Conservation (phyloP, 2,797 vertebrate species). For the Xyrichtys novacula region DNA sequence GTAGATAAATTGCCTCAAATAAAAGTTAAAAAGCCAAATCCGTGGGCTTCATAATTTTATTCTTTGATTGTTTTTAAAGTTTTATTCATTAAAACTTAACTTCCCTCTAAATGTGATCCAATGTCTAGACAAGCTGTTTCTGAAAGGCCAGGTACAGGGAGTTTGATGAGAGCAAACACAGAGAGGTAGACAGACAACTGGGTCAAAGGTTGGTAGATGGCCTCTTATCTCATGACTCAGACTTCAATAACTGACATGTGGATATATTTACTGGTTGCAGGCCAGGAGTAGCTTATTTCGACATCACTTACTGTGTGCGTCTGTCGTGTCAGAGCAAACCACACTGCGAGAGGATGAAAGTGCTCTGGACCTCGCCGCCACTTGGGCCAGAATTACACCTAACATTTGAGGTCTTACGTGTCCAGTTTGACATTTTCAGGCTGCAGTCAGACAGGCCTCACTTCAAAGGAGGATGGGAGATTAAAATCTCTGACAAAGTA, state of each 20-base stretch:
- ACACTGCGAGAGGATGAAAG: conserved; percentile 24
- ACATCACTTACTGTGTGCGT: conserved; percentile 1
- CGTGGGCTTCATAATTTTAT: conserved; percentile 1
- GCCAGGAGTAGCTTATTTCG: conserved; percentile 26
- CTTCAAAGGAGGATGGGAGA: conserved; percentile 12
- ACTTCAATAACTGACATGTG: conserved; percentile 43
- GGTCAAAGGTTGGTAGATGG: conserved; percentile 64
- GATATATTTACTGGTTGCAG: conserved; percentile 48
- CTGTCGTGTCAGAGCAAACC: conserved; percentile 18
- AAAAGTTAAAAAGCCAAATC: conserved; percentile 29
- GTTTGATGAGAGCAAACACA: conserved; percentile 11
- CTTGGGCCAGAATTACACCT: conserved; percentile 26
- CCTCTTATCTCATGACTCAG: conserved; percentile 58
- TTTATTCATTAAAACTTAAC: conserved; percentile 24
- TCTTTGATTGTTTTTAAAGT: background rate
- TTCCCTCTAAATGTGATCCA: conserved; percentile 2
- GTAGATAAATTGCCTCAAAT: conserved; percentile 27
- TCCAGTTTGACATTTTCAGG: conserved; percentile 34
- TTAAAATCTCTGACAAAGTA: conserved; percentile 7
- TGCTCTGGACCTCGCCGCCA: conserved; percentile 20
- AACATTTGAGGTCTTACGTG: conserved; percentile 15
- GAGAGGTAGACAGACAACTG: conserved; percentile 35
- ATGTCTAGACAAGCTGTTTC: conserved; percentile 12
- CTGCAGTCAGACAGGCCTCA: conserved; percentile 5
- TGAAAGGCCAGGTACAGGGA: conserved; percentile 13